Evolutionary conservation across 2,113 vertebrate genomes (phyloP).

Genomic region (Micronycteris hirsuta): DNA sequence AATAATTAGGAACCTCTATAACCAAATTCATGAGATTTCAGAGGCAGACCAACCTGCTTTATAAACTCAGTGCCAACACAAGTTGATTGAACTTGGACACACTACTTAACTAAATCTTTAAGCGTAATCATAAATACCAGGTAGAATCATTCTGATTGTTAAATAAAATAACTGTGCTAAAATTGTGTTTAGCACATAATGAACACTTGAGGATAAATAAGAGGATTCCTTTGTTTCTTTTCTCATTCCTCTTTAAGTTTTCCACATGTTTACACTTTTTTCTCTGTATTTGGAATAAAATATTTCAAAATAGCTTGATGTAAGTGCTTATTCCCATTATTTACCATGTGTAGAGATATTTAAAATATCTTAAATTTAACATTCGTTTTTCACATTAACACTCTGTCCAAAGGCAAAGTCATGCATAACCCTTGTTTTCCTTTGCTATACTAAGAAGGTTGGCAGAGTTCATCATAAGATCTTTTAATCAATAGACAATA

Average conservation of each 20-base stretch:
- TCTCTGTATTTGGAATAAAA: not conserved
- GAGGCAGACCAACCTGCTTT: not conserved
- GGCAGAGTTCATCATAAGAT: constrained; percentile 1
- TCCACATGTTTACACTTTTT: not conserved
- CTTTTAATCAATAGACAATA: constrained; percentile 38
- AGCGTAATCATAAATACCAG: not conserved
- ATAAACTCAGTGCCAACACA: not conserved
- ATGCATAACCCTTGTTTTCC: not conserved
- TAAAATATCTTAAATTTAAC: not conserved
- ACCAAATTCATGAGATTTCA: constrained; percentile 3
- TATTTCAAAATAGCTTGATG: too few relatives aligned
- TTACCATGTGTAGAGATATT: not conserved
- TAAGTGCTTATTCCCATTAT: not conserved
- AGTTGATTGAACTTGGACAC: not conserved
- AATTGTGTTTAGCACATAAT: not conserved
- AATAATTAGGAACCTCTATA: not conserved
- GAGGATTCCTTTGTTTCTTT: not conserved
- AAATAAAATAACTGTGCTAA: not conserved
- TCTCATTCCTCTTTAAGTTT: not conserved
- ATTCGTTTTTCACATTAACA: not conserved
- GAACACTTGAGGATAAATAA: not conserved
- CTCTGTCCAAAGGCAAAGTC: not conserved
- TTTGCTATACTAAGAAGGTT: not conserved
- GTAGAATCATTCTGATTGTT: not conserved
- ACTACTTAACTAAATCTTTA: not conserved